Evolutionary conservation across 2,888 invertebrate genomes (phyloP), one percentile per base, ranked within the genome.

Genomic region (Heliconius charithonia): DNA sequence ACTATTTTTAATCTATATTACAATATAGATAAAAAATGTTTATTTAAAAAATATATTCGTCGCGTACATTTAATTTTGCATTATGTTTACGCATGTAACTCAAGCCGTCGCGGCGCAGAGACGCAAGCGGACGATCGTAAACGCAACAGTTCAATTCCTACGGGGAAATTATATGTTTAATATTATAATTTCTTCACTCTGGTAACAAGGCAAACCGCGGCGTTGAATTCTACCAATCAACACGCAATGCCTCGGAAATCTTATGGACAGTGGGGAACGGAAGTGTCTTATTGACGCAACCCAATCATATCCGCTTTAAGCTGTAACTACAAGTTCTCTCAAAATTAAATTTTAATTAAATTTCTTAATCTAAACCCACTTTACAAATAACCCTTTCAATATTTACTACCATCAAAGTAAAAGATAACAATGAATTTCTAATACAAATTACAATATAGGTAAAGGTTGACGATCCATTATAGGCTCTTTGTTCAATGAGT

Each of bases 401-500:
- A 0, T 16, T 0, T 37, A 22, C 10, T 13, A 1, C 12, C 32
- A 66, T 19, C 29, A 32, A 65, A 65, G 32, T 65, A 32, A 65
- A 65, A 65, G 65, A 29, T 19, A 65, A 65, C 63, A 65, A 65
- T 65, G 4, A 29, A 29, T 29, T 65, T 4, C 0, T 22, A 66
- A 67, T 13, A 37, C 10, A 67, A 67, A n/a, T 67, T 67, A 27
- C 25, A 45, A 27, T 19, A 27, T 6, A 45, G 51, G 22, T 29
- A 51, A 56, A 56, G 29, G 71, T 71, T 56, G 29, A 51, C 71
- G 22, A 56, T 13, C 29, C 70, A 27, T 51, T 0, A 6, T 25
- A 19, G 3, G 29, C 7, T 62, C 22, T 75, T 70, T 45, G 41
- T 70, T 76, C 70, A 69, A 62, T 59, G 32, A n/a, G 51, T 71